A percentile compares a stretch with the other conserved stretches of the same genome.
Evolutionary conservation across 2,888 invertebrate genomes (phyloP).

Genomic region (Anorthoa munda): DNA sequence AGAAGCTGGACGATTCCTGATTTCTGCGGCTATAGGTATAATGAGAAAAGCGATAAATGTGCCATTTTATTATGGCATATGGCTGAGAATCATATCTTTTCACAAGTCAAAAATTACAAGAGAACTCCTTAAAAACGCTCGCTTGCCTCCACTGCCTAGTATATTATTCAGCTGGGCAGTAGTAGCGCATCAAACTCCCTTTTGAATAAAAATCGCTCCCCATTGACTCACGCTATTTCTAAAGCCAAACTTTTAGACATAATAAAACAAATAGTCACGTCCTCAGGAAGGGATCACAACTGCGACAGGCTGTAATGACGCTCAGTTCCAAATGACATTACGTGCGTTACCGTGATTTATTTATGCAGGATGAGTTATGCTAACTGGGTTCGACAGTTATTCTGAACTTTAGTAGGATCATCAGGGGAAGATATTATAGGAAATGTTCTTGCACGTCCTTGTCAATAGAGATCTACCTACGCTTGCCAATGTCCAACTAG

Average conservation of each 20-base stretch:
- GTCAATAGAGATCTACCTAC: too few species aligned
- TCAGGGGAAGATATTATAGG: background rate
- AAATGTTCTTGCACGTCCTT: too few species aligned
- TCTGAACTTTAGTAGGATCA: background rate
- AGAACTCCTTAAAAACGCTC: too few species aligned
- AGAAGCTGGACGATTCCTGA: background rate
- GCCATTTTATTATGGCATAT: too few species aligned
- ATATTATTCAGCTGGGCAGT: too few species aligned
- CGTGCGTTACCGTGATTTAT: slow-evolving; percentile 58
- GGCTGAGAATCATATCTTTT: too few species aligned
- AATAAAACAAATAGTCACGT: slow-evolving; percentile 66
- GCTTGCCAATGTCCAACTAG: too few species aligned
- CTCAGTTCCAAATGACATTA: slow-evolving; percentile 52
- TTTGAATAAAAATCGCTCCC: background rate
- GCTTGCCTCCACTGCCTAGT: too few species aligned
- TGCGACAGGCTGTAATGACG: slow-evolving; percentile 57
- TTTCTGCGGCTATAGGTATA: too few species aligned
- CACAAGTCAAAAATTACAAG: too few species aligned
- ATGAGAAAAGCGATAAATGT: too few species aligned
- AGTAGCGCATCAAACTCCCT: too few species aligned
- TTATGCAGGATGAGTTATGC: slow-evolving; percentile 43
- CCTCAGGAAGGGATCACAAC: slow-evolving; percentile 54
- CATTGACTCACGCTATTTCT: background rate
- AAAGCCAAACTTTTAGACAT: slow-evolving; percentile 44
- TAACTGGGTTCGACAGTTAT: slow-evolving; percentile 46